Evolutionary conservation across 2,797 vertebrate species (phyloP).

Genomic region (Poecilia gillii): DNA sequence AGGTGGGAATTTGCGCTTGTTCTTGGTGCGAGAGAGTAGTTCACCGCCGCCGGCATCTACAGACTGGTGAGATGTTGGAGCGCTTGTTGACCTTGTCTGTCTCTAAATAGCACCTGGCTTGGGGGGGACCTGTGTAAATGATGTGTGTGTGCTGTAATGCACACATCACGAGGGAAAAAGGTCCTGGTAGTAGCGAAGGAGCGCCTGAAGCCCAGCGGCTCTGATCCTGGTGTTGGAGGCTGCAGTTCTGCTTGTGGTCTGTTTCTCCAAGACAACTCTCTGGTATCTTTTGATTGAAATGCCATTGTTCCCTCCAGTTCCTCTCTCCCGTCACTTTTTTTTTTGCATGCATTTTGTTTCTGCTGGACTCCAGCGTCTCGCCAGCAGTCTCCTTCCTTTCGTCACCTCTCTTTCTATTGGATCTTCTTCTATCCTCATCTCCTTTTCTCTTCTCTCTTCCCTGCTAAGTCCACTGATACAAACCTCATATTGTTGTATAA

Average conservation of each 20-base stretch:
- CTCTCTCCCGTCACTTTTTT: neutral
- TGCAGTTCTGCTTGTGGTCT: constrained; percentile 20
- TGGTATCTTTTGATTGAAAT: neutral
- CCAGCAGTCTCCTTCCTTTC: constrained; percentile 30
- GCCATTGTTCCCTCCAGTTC: neutral
- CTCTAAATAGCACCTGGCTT: constrained; percentile 47
- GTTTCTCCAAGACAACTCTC: constrained; percentile 19
- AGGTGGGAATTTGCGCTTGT: constrained; percentile 25
- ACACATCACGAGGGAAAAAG: constrained; percentile 39
- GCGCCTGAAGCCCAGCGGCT: constrained; percentile 48
- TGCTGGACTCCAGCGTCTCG: constrained; percentile 3
- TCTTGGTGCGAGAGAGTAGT: constrained; percentile 37
- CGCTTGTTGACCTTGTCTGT: constrained; percentile 64
- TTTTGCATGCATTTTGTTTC: constrained; percentile 7
- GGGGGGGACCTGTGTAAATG: constrained; percentile 43
- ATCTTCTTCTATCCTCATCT: neutral
- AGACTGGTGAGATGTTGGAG: constrained; percentile 37
- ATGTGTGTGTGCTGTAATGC: constrained; percentile 36
- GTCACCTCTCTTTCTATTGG: constrained; percentile 20
- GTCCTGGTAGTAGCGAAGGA: constrained; percentile 49
- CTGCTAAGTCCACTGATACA: constrained; percentile 26
- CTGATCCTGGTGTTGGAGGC: constrained; percentile 27
- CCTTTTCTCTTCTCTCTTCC: constrained; percentile 2
- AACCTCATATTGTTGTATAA: constrained; percentile 39
- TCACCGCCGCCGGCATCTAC: constrained; percentile 29